Base-by-base conservation (phyloP, 2,888 invertebrate species). In the Amphiduros pacificus region DNA sequence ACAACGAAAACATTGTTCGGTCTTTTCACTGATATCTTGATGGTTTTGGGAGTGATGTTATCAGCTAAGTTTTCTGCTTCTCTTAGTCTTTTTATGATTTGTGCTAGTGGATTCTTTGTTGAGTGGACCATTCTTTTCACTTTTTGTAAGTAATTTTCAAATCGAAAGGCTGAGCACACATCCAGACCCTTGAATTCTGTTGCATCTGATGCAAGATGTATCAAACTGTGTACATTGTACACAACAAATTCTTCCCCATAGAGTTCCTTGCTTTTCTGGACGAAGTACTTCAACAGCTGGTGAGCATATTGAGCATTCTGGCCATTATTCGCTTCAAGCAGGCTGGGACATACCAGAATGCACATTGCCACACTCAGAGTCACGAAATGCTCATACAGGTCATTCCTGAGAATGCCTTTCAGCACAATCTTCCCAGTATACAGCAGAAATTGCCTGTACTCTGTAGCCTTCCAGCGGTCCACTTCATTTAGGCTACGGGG, bases 391-490 rank as follows among this genome's bases (percentile, higher is more conserved):
- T 66, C 52, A 50, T 71, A 73, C 29, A 66, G 14, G 1, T 41
- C 62, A 41, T 27, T 24, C 6, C 61, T 20, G 5, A 73, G 14
- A 31, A 60, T 63, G 22, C 59, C 54, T 41, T 40, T 40, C 26
- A 74, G 59, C n/a, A 69, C 70, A 26, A 73, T 55, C 29, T 65
- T 64, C 1, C 73, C 72, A 22, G 71, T 72, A 57, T 74, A 75
- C 11, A 75, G 56, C 9, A 75, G 52, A 61, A 73, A 74, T 50
- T 70, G 71, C 17, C 74, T 40, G 44, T 67, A 73, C 44, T 75
- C 73, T 27, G 73, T 71, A 5, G 73, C 74, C 57, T 74, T 75
- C 75, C 74, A 75, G 28, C 69, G 55, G 14, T 72, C 69, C 20
- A 72, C 29, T 24, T 72, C 69, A 40, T 6, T 9, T 11, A 74